These are phyloP conservation scores for Stegophylla sp. DNA, from an alignment of 2,888 invertebrate genomes.

Conservation along the genomic window DNA sequence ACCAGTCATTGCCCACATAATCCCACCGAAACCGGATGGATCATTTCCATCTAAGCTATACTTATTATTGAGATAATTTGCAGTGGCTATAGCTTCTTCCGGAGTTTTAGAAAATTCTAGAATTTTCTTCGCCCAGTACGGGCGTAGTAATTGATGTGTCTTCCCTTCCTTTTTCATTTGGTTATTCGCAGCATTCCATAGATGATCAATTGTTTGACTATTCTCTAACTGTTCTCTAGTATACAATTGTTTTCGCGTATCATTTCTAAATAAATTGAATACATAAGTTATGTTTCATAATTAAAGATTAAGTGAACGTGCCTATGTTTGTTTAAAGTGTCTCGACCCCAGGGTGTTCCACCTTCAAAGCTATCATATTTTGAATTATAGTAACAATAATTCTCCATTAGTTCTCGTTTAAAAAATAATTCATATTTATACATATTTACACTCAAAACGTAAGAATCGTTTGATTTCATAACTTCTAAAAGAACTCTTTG, in stretches of 20 bases:
- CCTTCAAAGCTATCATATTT: conserved; percentile 84
- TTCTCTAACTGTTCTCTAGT: conserved; percentile 74
- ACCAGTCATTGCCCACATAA: conserved; percentile 95
- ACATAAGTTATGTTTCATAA: too few species aligned
- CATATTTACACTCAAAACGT: conserved; percentile 76
- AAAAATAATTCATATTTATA: conserved; percentile 89
- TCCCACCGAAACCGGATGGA: conserved; percentile 90
- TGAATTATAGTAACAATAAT: conserved; percentile 86
- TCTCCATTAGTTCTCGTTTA: conserved; percentile 84
- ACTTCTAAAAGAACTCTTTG: conserved; percentile 81
- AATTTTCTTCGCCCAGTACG: conserved; percentile 97
- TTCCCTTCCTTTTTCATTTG: conserved; percentile 85
- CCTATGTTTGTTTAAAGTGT: conserved; percentile 79
- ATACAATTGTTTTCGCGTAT: conserved; percentile 79
- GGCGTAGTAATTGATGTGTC: conserved; percentile 89
- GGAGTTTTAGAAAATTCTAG: conserved; percentile 86
- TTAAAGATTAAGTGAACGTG: conserved; percentile 61
- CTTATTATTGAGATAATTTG: conserved; percentile 85
- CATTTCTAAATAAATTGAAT: conserved; percentile 70
- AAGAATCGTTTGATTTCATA: conserved; percentile 70
- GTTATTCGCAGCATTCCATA: conserved; percentile 89
- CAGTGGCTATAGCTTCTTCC: conserved; percentile 78
- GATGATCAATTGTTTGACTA: conserved; percentile 80
- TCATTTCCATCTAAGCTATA: conserved; percentile 88
- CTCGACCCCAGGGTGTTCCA: conserved; percentile 79